These are phyloP conservation scores for Ondatra zibethicus DNA, from an alignment of 2,113 vertebrate genomes.

Conservation along the genomic window DNA sequence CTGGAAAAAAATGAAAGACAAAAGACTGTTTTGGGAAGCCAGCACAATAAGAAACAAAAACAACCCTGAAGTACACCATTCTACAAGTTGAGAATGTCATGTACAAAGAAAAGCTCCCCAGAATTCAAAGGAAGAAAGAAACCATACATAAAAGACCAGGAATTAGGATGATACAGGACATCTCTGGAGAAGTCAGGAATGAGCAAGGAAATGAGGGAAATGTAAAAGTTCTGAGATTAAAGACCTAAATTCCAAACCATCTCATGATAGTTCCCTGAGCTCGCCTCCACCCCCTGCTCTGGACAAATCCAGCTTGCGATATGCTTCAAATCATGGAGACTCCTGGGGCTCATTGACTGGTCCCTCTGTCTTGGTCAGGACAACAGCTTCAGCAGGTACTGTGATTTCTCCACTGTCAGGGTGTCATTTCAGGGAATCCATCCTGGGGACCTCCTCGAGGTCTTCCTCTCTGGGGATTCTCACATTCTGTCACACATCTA, in stretches of 20 bases:
- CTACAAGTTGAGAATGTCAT: constrained; percentile 1
- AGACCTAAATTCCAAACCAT: neutral
- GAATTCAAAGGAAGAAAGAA: neutral
- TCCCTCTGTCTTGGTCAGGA: neutral
- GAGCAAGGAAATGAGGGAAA: neutral
- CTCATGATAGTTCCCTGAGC: neutral
- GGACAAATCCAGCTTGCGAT: neutral
- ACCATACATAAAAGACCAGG: neutral
- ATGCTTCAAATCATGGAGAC: neutral
- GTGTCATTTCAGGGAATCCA: neutral
- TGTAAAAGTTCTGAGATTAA: neutral
- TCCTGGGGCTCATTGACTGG: too few relatives aligned
- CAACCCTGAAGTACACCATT: neutral
- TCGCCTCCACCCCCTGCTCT: neutral
- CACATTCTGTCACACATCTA: neutral
- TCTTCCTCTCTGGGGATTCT: neutral
- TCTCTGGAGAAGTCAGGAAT: neutral
- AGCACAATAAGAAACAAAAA: constrained; percentile 14
- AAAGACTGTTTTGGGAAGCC: neutral
- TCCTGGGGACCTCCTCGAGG: neutral
- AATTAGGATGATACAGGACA: neutral
- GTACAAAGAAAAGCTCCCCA: neutral
- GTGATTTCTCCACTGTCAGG: neutral
- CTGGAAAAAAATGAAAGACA: neutral
- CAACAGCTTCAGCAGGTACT: neutral